Evolutionary conservation across 2,113 vertebrate genomes (phyloP), one percentile per base, ranked within the genome.

Genomic region (Solea senegalensis): DNA sequence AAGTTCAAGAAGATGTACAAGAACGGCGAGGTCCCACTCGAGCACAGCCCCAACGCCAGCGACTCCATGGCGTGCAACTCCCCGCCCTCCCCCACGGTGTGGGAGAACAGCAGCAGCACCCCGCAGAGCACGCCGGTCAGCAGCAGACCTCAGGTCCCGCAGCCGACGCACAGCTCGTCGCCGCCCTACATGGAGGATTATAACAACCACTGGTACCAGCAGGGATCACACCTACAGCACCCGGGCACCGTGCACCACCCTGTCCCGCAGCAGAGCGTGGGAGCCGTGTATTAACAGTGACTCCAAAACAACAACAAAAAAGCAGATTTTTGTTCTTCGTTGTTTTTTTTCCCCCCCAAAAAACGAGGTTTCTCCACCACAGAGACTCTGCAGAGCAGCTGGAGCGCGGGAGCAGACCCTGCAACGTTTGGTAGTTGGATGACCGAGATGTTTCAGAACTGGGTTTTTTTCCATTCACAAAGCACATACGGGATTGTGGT

Each of bases 1-100:
- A 99, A 99, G 88, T 99, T 99, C 93, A 99, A 99, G 95, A 98
- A 98, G 84, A 93, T 99, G 46, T 98, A 98, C 93, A 99, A 99
- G 89, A 99, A 97, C 9, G 98, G 98, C 34, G 98, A 99, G 82
- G 95, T 97, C 10, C 96, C 97, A 0, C 88, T 98, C 84, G 98
- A 99, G 58, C 97, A 99, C 91, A 99, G 98, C 39, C 97, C 98
- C 44, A 97, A 98, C 90, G 97, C 97, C 89, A 99, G 98, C 66
- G 98, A 99, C 87, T 98, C 97, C 84, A 99, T 99, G 97, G 96
- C 98, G 74, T 99, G 98, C 87, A 98, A 99, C 81, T 99, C 98
- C 0, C 98, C 98, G 0, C 94, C 95, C 0, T 99, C 98, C 0
- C 98, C 98, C 0, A 92, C 96, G 4, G 93, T 96, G 50, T 99